Conservation (phyloP, 2,888 invertebrate species). For the Orthosia gothica region DNA sequence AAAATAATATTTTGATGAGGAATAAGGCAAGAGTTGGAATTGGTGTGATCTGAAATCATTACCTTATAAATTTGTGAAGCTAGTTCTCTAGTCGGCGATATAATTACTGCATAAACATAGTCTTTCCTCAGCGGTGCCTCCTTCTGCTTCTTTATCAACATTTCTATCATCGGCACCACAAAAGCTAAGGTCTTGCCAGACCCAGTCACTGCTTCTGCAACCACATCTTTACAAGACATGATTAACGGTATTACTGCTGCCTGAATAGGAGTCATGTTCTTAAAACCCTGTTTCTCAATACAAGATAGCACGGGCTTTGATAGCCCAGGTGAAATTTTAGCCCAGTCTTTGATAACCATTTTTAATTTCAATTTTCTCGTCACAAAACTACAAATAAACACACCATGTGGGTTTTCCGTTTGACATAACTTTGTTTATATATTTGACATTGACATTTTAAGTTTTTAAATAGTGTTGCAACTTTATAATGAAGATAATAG, state of each 20-base stretch:
- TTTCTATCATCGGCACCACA: conserved; percentile 97
- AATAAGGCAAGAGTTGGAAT: neutral
- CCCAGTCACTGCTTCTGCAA: conserved; percentile 99
- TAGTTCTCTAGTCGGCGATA: conserved; percentile 99
- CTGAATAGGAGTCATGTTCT: conserved; percentile 93
- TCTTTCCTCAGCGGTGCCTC: conserved; percentile 93
- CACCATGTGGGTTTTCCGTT: conserved; percentile 71
- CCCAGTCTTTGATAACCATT: conserved; percentile 88
- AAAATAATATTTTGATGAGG: neutral
- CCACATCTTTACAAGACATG: conserved; percentile 98
- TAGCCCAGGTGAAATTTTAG: conserved; percentile 84
- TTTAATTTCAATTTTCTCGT: conserved; percentile 34
- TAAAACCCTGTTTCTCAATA: conserved; percentile 89
- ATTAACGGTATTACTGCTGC: conserved; percentile 97
- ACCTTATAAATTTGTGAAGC: conserved; percentile 97
- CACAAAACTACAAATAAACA: conserved; percentile 5
- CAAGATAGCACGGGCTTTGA: conserved; percentile 89
- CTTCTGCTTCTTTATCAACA: conserved; percentile 93
- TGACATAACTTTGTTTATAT: conserved; percentile 30
- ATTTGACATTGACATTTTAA: conserved; percentile 46
- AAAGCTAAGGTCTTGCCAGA: conserved; percentile 99
- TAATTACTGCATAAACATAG: conserved; percentile 97
- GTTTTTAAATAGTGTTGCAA: conserved; percentile 1
- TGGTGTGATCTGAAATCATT: conserved; percentile 17
- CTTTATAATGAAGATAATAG: neutral